A percentile compares a stretch with the other conserved stretches of the same genome.
These are phyloP conservation scores for Phaedon cochleariae DNA, from an alignment of 2,888 invertebrate genomes.

Conservation along the genomic window DNA sequence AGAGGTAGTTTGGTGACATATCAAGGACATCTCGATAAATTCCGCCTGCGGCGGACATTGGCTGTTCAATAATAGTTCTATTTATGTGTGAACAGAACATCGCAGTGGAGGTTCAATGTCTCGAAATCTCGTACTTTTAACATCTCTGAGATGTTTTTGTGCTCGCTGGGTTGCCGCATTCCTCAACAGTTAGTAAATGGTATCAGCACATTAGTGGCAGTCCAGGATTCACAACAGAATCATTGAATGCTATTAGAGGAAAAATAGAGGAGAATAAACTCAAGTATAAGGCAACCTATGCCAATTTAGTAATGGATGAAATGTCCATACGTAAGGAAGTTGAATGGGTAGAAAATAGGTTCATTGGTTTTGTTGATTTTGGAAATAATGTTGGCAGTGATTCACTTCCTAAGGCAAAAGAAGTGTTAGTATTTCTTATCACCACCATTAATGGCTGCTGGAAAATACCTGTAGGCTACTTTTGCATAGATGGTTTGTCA, in stretches of 20 bases:
- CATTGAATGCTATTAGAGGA: conserved; percentile 33
- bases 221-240: conserved; percentile 39
- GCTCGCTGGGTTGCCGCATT: conserved; percentile 36
- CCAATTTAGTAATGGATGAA: conserved; percentile 45
- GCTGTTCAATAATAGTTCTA: too few relatives aligned
- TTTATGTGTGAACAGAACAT: too few relatives aligned
- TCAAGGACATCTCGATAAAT: too few relatives aligned
- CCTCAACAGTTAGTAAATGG: conserved; percentile 36
- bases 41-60: too few relatives aligned
- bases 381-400: conserved; percentile 41
- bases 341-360: conserved; percentile 38
- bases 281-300: conserved; percentile 21
- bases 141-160: too few relatives aligned
- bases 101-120: too few relatives aligned
- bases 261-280: conserved; percentile 3
- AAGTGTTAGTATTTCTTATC: conserved; percentile 44
- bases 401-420: conserved; percentile 36
- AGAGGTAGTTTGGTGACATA: too few relatives aligned
- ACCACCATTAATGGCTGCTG: conserved; percentile 38
- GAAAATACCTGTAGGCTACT: conserved; percentile 46
- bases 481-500: conserved; percentile 23
- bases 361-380: conserved; percentile 45
- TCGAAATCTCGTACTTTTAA: too few relatives aligned
- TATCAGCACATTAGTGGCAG: conserved; percentile 31
- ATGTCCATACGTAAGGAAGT: conserved; percentile 44